Evolutionary conservation across 2,113 vertebrate species (phyloP), one percentile per base, ranked within the genome.

Genomic region (Poicephalus gulielmi): DNA sequence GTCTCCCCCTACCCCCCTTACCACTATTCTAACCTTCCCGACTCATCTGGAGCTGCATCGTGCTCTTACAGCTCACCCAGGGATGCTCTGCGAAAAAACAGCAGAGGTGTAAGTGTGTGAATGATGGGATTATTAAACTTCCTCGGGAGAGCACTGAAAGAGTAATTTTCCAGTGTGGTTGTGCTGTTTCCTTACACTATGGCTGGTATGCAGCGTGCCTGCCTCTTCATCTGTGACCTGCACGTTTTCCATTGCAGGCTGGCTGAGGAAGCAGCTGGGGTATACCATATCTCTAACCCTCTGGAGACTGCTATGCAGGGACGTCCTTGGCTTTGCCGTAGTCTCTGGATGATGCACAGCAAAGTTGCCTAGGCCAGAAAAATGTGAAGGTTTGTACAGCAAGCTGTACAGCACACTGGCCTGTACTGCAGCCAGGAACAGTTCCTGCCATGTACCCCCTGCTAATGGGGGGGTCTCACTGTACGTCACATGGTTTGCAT

Each of bases 101-200:
- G 75, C 37, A 30, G 81, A 79, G 91, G 70, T 16, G 4, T 96
- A 35, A 95, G 75, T 16, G 2, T 17, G 25, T 90, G 90, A 95
- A 86, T 92, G 59, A 86, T 92, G 71, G 88, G 83, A 83, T 96
- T 86, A 82, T 87, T 95, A 68, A 92, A 90, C 92, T 91, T 97
- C 79, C 69, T 91, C 78, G 79, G 86, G 79, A 81, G 88, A 79
- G 55, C 63, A 24, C 66, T 52, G 50, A 64, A 95, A 62, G 78
- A 79, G 76, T 35, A 10, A 2, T 81, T 93, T 88, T 87, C 53
- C 78, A 74, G 74, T 2, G 1, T 41, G 59, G 30, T 63, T 0
- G 0, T 91, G 60, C 68, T 69, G 66, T 93, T 94, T 88, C 62
- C 68, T 52, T 86, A 63, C n/a, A 1, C 12, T 22, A 9, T 39